phyloP scores from a whole-genome alignment of 1,140 invertebrate species.

The Doryteuthis pealeii region DNA sequence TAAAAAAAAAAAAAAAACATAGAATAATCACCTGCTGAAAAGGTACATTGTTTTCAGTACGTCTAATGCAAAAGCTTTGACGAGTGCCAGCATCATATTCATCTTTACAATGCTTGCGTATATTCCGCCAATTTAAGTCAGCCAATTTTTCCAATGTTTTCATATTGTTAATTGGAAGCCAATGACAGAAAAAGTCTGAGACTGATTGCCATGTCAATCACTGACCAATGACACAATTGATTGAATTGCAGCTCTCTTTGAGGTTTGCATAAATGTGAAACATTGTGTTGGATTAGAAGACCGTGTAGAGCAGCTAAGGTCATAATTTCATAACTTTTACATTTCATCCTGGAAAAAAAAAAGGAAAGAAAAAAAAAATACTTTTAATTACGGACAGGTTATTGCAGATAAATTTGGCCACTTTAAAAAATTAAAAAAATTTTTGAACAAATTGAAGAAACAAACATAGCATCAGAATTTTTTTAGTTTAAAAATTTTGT shows the following conservation, averaged over 20 bases:
- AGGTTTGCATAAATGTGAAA: background rate
- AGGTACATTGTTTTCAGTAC: background rate
- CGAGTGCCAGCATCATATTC: background rate
- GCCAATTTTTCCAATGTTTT: background rate
- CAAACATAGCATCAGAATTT: no score
- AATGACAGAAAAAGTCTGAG: background rate
- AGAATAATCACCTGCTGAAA: background rate
- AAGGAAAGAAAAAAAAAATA: no score
- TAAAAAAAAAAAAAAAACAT: no score
- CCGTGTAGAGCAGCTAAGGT: background rate
- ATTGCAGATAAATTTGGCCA: no score
- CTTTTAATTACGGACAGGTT: no score
- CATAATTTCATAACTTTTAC: background rate
- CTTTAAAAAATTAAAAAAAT: no score
- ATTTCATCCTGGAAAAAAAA: no score
- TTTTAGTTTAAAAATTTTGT: no score
- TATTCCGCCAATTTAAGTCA: background rate
- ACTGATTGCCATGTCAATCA: background rate
- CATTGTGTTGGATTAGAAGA: background rate
- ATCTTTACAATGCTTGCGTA: background rate
- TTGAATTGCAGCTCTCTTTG: background rate
- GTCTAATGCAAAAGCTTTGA: background rate
- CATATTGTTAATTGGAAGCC: background rate
- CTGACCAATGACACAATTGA: background rate
- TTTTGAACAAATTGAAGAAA: no score